Evolutionary conservation across 2,113 vertebrate species (phyloP).

Genomic region (Parotia lawesii): DNA sequence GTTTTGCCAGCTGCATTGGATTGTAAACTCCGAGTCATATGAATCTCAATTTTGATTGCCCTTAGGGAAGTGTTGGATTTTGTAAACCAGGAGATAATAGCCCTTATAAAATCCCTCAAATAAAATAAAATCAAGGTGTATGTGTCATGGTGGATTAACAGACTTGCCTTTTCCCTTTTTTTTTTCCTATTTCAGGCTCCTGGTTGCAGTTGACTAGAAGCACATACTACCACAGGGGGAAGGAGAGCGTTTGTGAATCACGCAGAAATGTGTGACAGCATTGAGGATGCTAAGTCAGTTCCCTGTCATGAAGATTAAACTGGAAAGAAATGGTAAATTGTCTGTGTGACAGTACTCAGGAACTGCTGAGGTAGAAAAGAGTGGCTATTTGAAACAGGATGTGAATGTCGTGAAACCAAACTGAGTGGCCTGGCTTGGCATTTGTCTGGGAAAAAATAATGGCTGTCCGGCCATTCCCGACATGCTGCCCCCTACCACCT

Average conservation of each 20-base stretch:
- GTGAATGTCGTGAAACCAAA: not conserved
- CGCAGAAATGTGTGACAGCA: not conserved
- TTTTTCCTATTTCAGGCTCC: not conserved
- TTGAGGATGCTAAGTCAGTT: not conserved
- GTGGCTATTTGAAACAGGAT: not conserved
- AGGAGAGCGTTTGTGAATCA: not conserved
- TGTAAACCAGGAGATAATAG: constrained; percentile 76
- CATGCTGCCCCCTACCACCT: accelerated
- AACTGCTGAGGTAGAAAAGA: not conserved
- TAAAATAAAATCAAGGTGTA: constrained; percentile 74
- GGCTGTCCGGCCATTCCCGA: not conserved
- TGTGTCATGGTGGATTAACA: constrained; percentile 69
- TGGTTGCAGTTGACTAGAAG: constrained; percentile 36
- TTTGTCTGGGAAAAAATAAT: not conserved
- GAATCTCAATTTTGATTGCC: constrained; percentile 68
- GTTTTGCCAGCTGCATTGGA: constrained; percentile 63
- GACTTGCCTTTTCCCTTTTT: constrained; percentile 14
- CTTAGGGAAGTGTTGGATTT: constrained; percentile 74
- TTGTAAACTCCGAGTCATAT: constrained; percentile 67
- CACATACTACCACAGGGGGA: not conserved
- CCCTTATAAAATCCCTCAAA: constrained; percentile 71
- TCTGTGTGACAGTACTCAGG: not conserved
- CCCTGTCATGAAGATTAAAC: not conserved
- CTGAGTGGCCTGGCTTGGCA: not conserved
- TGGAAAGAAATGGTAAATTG: not conserved